Conservation (phyloP, 2,113 vertebrate genomes). For the Cephalopterus ornatus region DNA sequence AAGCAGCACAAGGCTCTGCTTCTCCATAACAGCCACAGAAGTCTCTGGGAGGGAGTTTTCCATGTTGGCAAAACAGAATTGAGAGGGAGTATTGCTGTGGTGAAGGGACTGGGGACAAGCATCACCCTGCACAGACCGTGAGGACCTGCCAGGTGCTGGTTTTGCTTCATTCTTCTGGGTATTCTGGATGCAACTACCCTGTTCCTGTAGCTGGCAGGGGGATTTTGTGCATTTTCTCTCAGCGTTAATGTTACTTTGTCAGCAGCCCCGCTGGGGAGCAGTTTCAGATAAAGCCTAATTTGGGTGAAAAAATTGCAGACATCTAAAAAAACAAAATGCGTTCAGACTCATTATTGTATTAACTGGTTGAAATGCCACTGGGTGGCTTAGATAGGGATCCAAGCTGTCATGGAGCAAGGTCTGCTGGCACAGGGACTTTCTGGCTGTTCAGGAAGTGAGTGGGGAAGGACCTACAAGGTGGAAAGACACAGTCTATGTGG, state of each 20-base stretch:
- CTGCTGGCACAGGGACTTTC: neutral
- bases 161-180: neutral
- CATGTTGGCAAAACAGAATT: neutral
- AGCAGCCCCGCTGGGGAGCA: neutral
- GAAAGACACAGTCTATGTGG: neutral
- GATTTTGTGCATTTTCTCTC: neutral
- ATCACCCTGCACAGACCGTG: accelerated
- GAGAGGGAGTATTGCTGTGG: neutral
- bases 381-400: neutral
- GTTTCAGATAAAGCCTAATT: neutral
- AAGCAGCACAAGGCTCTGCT: neutral
- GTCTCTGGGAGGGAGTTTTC: neutral
- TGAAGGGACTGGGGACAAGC: neutral
- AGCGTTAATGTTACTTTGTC: neutral
- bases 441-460: neutral
- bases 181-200: neutral
- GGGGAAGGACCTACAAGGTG: neutral
- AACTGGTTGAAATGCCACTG: neutral
- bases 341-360: neutral
- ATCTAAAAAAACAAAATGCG: neutral
- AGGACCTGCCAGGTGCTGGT: neutral
- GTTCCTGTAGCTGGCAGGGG: neutral
- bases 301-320: slow-evolving; percentile 16
- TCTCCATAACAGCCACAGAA: accelerated
- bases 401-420: neutral